Evolutionary conservation across 2,797 vertebrate species (phyloP).

Genomic region (Tinamus major): DNA sequence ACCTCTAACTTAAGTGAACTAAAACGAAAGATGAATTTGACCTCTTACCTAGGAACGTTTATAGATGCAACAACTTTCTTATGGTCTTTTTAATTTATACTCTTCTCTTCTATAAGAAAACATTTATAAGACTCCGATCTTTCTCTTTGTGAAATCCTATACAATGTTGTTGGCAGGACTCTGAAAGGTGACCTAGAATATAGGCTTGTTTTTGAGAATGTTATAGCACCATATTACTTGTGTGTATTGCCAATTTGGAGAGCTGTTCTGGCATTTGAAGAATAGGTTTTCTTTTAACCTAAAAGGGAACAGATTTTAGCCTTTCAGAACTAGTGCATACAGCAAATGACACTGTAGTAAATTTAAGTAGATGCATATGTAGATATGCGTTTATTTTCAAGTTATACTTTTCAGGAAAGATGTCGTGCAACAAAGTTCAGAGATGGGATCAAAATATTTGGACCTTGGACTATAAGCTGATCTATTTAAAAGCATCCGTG

Average conservation of each 20-base stretch:
- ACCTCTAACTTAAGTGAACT: background rate
- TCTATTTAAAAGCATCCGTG: background rate
- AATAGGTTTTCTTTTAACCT: background rate
- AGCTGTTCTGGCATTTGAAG: background rate
- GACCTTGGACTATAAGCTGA: background rate
- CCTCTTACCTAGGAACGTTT: background rate
- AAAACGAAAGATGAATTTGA: background rate
- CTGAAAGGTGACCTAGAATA: background rate
- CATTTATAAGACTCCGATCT: background rate
- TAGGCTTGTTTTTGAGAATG: background rate
- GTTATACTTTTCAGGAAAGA: background rate
- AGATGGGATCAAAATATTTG: background rate
- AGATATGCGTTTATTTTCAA: background rate
- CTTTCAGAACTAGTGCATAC: background rate
- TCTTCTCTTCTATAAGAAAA: background rate
- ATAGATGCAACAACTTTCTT: background rate
- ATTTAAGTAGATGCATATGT: background rate
- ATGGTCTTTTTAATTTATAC: background rate
- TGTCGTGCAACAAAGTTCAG: background rate
- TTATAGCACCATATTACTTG: background rate
- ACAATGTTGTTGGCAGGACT: background rate
- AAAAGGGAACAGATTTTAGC: background rate
- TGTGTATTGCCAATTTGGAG: background rate
- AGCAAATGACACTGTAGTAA: background rate
- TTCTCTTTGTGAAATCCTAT: background rate